phyloP scores from a whole-genome alignment of 2,797 vertebrate genomes.

The Tarsius wallacei region DNA sequence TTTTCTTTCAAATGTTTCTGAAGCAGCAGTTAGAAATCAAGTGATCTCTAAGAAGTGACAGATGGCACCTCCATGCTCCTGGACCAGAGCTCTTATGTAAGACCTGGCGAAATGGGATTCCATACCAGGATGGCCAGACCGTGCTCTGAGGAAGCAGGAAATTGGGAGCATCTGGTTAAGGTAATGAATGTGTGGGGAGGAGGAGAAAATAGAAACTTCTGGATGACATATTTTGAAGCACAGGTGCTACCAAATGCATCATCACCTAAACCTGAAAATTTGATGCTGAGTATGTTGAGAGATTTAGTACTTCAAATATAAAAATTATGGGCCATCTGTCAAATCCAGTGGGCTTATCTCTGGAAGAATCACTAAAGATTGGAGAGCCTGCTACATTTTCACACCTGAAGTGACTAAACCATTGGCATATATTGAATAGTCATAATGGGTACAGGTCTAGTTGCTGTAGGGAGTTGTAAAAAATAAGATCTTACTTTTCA shows the following conservation, averaged over 20 bases:
- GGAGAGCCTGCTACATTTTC: slow-evolving; percentile 69
- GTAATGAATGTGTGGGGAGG: slow-evolving; percentile 77
- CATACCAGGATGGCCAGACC: slow-evolving; percentile 74
- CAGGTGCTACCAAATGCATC: slow-evolving; percentile 81
- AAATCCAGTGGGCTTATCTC: slow-evolving; percentile 70
- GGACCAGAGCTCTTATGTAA: slow-evolving; percentile 76
- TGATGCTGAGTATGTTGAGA: slow-evolving; percentile 79
- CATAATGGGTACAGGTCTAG: neutral
- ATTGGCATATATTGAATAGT: slow-evolving; percentile 59
- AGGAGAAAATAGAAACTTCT: slow-evolving; percentile 85
- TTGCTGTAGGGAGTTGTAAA: neutral
- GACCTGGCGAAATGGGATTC: slow-evolving; percentile 64
- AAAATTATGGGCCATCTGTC: slow-evolving; percentile 84
- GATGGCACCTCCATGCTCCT: slow-evolving; percentile 66
- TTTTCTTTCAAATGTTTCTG: slow-evolving; percentile 55
- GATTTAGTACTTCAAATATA: slow-evolving; percentile 81
- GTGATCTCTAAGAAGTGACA: slow-evolving; percentile 71
- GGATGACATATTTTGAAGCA: slow-evolving; percentile 80
- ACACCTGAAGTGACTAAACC: slow-evolving; percentile 74
- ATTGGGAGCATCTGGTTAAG: slow-evolving; percentile 79
- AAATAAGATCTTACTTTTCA: slow-evolving; percentile 32
- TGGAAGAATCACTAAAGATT: slow-evolving; percentile 71
- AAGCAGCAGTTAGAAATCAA: slow-evolving; percentile 48
- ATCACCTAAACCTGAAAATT: slow-evolving; percentile 80
- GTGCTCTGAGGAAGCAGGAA: slow-evolving; percentile 82